Evolutionary conservation across 2,797 vertebrate species (phyloP), one percentile per base, ranked within the genome.

Genomic region (Enteromius argenteus): DNA sequence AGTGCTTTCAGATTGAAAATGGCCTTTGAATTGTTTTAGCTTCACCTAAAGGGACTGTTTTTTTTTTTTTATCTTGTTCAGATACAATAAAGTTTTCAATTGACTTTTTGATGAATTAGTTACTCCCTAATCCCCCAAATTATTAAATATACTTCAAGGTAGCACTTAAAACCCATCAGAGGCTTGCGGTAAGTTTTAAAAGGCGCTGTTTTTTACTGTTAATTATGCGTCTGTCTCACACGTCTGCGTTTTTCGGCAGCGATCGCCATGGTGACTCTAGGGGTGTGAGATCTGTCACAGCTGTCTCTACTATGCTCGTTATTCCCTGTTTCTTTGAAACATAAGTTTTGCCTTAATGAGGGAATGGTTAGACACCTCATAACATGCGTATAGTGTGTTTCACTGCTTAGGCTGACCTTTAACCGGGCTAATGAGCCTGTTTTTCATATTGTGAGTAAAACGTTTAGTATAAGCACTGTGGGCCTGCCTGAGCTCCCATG

Each of bases 311-410:
- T 64, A 42, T 2, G 76, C 85, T 73, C 56, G 56, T 80, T 83
- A 86, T 76, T 74, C 71, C 44, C n/a, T 19, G 44, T 81, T 60
- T 32, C 72, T 58, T 58, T 72, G 69, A 66, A 73, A 39, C 13
- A 7, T 19, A 35, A 5, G 60, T 44, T 62, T 49, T 81, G 27
- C 23, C 75, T 84, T 86, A 79, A 81, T 81, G 87, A 86, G 79
- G 85, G 56, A 56, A 58, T 19, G 3, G 23, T 75, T 44, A 79
- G 79, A 79, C 51, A 49, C 68, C 74, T 69, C 27, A 32, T 64
- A 67, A 78, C 68, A 30, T 27, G 17, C 4, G 11, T 37, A 58
- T 7, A 14, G 7, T 27, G 75, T 64, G 23, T 71, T 21, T 64
- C 8, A 2, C 19, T 74, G 69, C 27, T 64, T 46, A 15, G 60